Percentiles rank a stretch among this genome's conserved stretches.
Evolutionary conservation across 2,888 invertebrate species (phyloP).

Genomic region (Iselma pallidipennis): DNA sequence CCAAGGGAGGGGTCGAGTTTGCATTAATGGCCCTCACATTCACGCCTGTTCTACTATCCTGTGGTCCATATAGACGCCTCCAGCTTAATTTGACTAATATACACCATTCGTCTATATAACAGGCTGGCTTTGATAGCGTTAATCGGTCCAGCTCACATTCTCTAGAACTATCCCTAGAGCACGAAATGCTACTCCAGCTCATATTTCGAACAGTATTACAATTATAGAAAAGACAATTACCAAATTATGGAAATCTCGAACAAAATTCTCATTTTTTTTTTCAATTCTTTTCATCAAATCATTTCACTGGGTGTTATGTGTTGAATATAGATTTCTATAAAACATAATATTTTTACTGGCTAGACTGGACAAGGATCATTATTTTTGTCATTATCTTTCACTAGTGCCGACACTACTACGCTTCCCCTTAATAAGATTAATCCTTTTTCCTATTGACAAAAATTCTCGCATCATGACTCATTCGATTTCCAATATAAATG

Average conservation of each 20-base stretch:
- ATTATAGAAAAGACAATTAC: no score
- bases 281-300: no score
- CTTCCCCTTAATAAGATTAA: conserved; percentile 18
- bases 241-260: background rate
- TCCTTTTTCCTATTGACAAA: conserved; percentile 5
- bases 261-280: background rate
- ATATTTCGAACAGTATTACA: background rate
- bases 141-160: conserved; percentile 19
- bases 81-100: conserved; percentile 42
- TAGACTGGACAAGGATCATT: no score
- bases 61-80: conserved; percentile 35
- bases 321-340: no score
- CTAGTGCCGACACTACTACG: no score
- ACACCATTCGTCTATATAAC: conserved; percentile 32
- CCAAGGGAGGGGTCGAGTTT: conserved; percentile 23
- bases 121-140: conserved; percentile 26
- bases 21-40: conserved; percentile 35
- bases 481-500: conserved; percentile 43
- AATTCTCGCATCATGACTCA: conserved; percentile 30
- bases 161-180: background rate
- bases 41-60: conserved; percentile 28
- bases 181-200: background rate
- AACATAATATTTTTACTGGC: no score
- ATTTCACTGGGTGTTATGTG: no score
- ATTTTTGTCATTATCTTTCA: no score